Evolutionary conservation across 2,113 vertebrate species (phyloP).

Genomic region (Chlorodrepanis virens): DNA sequence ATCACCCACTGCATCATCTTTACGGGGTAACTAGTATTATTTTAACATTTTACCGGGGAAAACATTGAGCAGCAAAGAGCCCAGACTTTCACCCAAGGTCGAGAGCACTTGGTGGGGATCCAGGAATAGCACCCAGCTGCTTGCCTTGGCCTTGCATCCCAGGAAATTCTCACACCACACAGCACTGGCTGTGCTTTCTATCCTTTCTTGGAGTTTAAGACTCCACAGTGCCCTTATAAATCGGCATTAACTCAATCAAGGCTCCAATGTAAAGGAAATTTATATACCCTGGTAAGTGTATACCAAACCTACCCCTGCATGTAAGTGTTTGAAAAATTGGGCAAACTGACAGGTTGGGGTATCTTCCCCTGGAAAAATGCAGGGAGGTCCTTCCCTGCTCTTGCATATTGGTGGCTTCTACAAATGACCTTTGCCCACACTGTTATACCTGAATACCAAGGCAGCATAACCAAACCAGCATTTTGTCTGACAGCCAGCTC

Average conservation of each 20-base stretch:
- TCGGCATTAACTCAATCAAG: neutral
- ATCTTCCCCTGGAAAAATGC: neutral
- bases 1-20: neutral
- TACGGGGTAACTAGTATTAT: neutral
- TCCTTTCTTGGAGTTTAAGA: neutral
- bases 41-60: neutral
- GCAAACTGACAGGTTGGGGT: neutral
- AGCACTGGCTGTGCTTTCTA: neutral
- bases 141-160: neutral
- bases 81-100: neutral
- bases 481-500: neutral
- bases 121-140: slow-evolving; percentile 6
- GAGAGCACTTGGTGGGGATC: neutral
- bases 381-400: neutral
- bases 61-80: neutral
- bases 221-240: neutral
- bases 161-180: neutral
- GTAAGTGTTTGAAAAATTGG: neutral
- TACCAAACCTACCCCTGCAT: neutral
- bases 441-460: neutral
- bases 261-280: neutral
- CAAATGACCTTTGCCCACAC: neutral
- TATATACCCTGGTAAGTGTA: neutral
- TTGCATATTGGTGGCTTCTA: neutral
- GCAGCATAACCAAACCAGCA: neutral